Evolutionary conservation across 2,888 invertebrate species (phyloP), one percentile per base, ranked within the genome.

Genomic region (Torymus texanus): DNA sequence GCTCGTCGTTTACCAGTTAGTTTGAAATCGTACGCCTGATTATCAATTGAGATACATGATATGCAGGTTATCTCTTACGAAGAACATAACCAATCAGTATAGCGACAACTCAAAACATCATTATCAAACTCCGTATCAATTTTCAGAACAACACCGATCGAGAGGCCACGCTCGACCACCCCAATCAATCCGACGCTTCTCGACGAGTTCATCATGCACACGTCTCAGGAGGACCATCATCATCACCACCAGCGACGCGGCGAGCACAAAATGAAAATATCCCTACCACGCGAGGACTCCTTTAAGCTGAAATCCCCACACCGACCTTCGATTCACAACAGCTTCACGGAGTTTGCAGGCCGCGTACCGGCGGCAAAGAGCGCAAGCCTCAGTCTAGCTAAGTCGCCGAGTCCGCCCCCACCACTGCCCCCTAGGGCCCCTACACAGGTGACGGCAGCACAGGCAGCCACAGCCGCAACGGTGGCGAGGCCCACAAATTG

Each of bases 81-180:
- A n/a, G n/a, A n/a, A n/a, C 29, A 29, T 29, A 29, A 29, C 29
- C 29, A 29, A 29, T 29, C 3, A 29, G 5, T 5, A 29, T 24
- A 24, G n/a, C n/a, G n/a, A 24, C 29, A 29, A 50, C n/a, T 16
- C 11, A 2, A 62, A 65, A 41, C 29, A 62, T 0, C 53, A 50
- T 62, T 13, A 63, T 53, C 53, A 59, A 50, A 51, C 59, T 11
- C 29, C 8, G 41, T 8, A 50, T 3, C 16, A 14, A 24, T 78
- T 75, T 63, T 13, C 53, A 94, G 93, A 86, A 95, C 94, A 10
- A 94, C 92, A 84, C 94, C 95, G 0, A 93, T 95, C 71, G 95
- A 95, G 83, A 91, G 96, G 70, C 95, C 96, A 83, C 91, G 96
- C 76, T 93, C 94, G 50, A 93, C 94, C 59, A 94, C 95, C 14